Percentiles rank a stretch among this genome's conserved stretches.
Evolutionary conservation across 2,797 vertebrate genomes (phyloP).

Genomic region (Leontopithecus rosalia): DNA sequence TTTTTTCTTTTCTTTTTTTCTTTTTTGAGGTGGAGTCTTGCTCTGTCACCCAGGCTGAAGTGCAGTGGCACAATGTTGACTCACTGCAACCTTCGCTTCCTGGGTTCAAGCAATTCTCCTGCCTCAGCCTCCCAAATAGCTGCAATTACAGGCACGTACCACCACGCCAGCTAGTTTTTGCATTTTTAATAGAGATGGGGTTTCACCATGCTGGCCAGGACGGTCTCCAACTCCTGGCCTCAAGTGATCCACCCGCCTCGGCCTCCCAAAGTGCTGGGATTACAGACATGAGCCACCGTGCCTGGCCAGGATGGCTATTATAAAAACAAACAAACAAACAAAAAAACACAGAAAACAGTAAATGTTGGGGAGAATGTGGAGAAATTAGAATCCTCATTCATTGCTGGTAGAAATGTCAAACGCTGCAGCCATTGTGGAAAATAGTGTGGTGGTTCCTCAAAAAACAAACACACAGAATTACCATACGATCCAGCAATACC

Average conservation of each 20-base stretch:
- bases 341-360: neutral
- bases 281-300: neutral
- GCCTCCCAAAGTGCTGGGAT: neutral
- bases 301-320: neutral
- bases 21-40: neutral
- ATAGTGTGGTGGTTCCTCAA: neutral
- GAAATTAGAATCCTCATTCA: neutral
- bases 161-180: neutral
- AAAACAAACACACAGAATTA: neutral
- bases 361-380: neutral
- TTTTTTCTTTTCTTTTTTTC: too few species aligned
- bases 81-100: neutral
- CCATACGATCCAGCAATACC: neutral
- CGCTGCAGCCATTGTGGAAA: neutral
- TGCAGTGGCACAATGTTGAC: neutral
- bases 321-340: neutral
- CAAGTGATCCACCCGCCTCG: neutral
- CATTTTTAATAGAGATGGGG: neutral
- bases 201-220: neutral
- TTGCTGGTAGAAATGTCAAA: neutral
- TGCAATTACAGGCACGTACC: neutral
- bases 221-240: neutral
- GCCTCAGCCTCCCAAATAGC: neutral
- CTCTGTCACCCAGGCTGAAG: neutral
- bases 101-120: neutral